Evolutionary conservation across 2,888 invertebrate genomes (phyloP), one percentile per base, ranked within the genome.

Genomic region (Diaphora mendica): DNA sequence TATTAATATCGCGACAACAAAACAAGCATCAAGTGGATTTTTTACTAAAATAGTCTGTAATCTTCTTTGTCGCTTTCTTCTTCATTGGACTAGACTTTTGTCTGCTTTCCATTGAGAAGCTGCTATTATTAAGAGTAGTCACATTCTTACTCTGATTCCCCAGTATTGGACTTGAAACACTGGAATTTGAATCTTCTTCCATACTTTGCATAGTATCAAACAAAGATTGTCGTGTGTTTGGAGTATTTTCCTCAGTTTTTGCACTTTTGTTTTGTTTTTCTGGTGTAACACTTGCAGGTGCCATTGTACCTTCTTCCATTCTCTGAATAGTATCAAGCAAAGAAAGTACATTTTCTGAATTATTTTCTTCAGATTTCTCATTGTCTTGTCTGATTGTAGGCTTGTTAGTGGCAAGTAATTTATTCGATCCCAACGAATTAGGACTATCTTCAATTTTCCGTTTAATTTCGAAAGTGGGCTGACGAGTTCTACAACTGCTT

Each of bases 21-120:
- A 20, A 26, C 30, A 23, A 3, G 17, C 26, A 73, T 55, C 59
- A 91, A 82, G 82, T 82, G 3, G 89, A 77, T 79, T 92, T 93
- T 82, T 92, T 94, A 77, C 88, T 86, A 77, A 95, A 95, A 81
- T 94, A 95, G 83, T 95, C 94, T 0, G 95, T 95, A 39, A 95
- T 95, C 89, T 94, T 94, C 71, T 84, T 92, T 15, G 88, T 85
- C 13, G 92, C 86, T 80, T 87, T 92, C 82, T 90, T 94, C 80
- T 94, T 94, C 0, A 87, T 78, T 55, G 91, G 73, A 9, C 91
- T 90, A 11, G 84, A 75, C 39, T 77, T 82, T 20, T 88, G 80
- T 20, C 82, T 79, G 11, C 59, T 77, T 70, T 84, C 86, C 80
- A 77, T 80, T 42, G 84, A 71, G 0, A 71, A 69, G 55, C 82